These are phyloP conservation scores for Fratercula arctica DNA, from an alignment of 2,797 vertebrate species.

Conservation along the genomic window DNA sequence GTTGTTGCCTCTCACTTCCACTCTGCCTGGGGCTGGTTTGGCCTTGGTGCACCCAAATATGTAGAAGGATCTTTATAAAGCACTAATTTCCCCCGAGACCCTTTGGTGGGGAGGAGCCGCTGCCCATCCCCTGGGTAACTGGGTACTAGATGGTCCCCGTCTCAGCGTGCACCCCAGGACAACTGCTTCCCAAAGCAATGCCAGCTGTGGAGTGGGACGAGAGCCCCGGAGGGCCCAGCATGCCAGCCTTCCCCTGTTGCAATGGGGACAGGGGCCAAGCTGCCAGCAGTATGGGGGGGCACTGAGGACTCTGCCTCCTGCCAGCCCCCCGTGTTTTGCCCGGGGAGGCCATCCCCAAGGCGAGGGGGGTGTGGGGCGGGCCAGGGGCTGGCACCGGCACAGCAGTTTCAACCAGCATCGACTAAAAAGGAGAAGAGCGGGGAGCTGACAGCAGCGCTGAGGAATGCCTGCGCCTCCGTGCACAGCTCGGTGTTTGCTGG, in stretches of 20 bases:
- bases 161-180: not conserved
- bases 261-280: not conserved
- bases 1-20: not conserved
- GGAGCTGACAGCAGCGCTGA: constrained; percentile 46
- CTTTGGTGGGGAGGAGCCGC: not conserved
- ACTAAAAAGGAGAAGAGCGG: constrained; percentile 71
- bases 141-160: not conserved
- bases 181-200: not conserved
- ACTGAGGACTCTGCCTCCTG: not conserved
- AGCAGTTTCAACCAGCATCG: not conserved
- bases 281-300: fast-evolving
- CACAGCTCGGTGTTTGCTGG: not conserved
- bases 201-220: not conserved
- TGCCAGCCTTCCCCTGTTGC: not conserved
- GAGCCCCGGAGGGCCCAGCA: not conserved
- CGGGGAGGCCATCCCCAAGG: not conserved
- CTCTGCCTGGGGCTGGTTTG: not conserved
- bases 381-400: not conserved
- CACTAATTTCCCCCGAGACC: not conserved
- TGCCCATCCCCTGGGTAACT: not conserved
- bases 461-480: constrained; percentile 29
- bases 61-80: not conserved
- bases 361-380: not conserved
- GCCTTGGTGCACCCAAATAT: not conserved
- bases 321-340: not conserved